A percentile compares a stretch with the other conserved stretches of the same genome.
These are phyloP conservation scores for Anarrhichthys ocellatus DNA, from an alignment of 2,113 vertebrate genomes.

Conservation along the genomic window DNA sequence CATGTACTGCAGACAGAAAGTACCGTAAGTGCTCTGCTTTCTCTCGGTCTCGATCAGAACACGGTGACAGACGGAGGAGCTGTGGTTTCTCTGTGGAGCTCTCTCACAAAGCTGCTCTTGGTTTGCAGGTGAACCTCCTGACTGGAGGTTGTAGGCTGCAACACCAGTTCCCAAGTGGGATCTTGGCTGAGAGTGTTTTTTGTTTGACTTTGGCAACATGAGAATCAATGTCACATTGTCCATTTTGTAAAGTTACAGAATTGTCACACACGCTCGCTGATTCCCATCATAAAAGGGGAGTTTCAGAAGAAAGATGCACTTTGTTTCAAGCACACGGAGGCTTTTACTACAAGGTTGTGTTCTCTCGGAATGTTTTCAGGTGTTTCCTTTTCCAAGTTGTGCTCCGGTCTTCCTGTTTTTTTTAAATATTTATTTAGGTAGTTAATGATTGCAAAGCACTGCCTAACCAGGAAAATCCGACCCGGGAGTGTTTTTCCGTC, in stretches of 20 bases:
- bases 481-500: background rate
- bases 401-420: background rate
- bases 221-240: background rate
- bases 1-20: constrained; percentile 67
- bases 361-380: background rate
- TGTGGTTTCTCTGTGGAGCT: background rate
- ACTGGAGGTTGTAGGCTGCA: background rate
- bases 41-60: background rate
- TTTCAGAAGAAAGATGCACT: background rate
- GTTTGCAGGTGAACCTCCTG: background rate
- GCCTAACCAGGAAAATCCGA: background rate
- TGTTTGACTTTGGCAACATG: background rate
- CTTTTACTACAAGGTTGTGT: background rate
- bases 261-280: background rate
- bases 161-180: background rate
- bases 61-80: too few relatives aligned
- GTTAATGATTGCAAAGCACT: background rate
- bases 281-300: background rate
- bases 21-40: constrained; percentile 76
- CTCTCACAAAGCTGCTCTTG: too few relatives aligned
- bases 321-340: background rate
- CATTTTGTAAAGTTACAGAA: background rate
- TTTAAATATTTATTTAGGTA: background rate
- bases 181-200: background rate
- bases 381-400: background rate